Evolutionary conservation across 2,888 invertebrate species (phyloP), one percentile per base, ranked within the genome.

Genomic region (Aspidapion aeneum): DNA sequence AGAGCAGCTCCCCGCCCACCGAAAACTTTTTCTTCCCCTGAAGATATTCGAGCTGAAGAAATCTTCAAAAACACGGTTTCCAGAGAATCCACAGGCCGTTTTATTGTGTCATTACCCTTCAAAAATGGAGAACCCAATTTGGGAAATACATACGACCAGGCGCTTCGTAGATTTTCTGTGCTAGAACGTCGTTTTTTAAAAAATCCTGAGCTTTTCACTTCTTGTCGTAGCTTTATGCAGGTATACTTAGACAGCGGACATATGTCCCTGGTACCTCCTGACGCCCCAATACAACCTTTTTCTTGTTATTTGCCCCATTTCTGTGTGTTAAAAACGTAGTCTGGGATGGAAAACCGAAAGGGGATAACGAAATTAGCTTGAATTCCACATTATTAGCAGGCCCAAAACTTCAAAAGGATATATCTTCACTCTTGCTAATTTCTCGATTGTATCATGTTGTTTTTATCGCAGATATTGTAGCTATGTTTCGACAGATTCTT

Each of bases 201-300:
- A 54, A 62, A 54, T 52, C 58, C 62, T 54, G 12, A 21, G 16
- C 54, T 58, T 21, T 52, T 58, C 18, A 17, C 21, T 1, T 18
- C n/a, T 17, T 61, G 61, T 52, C 57, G 35, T 12, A 60, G 56
- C 1, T 61, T 63, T 48, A 48, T 63, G 54, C 20, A 51, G 56
- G 56, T 61, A 7, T 7, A 35, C 12, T 35, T 35, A 3, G 35
- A 35, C 35, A 35, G 35, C 12, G 35, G 35, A 7, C 35, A 63
- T 19, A 63, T 63, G 63, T 18, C 55, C 17, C 48, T 60, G 12
- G 21, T 63, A 54, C 1, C 19, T 17, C 18, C 16, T 9, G 20
- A 49, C 16, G 48, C 16, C 12, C 48, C 5, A 51, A 50, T n/a
- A 18, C 35, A 7, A 35, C 35, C 35, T 12, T 35, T 35, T 7